Conservation (phyloP, 53 echinoderm and acorn worm species). For the Antedon mediterranea region DNA sequence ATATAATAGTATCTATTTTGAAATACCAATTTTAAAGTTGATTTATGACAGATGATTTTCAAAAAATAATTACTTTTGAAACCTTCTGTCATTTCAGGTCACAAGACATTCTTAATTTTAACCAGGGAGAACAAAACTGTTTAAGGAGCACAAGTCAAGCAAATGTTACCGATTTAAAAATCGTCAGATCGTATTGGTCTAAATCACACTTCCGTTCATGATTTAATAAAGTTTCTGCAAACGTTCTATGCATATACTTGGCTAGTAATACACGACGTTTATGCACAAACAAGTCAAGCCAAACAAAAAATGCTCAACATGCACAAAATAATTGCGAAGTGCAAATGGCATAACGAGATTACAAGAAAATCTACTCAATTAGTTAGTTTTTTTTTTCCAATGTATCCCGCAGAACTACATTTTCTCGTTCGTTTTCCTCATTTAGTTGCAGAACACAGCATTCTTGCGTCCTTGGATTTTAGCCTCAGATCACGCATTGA, state of each 20-base stretch:
- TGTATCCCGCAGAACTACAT: neutral
- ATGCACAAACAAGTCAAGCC: neutral
- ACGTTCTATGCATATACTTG: neutral
- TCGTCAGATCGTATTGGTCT: too few relatives aligned
- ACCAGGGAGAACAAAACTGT: too few relatives aligned
- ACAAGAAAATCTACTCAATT: neutral
- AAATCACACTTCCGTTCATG: too few relatives aligned
- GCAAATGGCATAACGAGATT: neutral
- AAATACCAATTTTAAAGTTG: too few relatives aligned
- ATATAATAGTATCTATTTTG: too few relatives aligned
- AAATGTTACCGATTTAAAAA: too few relatives aligned
- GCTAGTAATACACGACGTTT: neutral
- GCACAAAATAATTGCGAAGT: neutral
- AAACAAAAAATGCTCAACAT: neutral
- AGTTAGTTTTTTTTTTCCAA: neutral
- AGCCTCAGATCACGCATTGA: neutral
- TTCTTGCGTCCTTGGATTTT: neutral
- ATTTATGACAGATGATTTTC: too few relatives aligned
- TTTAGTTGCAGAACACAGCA: neutral
- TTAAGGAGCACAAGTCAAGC: too few relatives aligned
- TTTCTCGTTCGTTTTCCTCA: neutral
- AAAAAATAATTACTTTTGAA: too few relatives aligned
- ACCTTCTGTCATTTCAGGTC: too few relatives aligned
- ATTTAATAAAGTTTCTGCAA: too few relatives aligned
- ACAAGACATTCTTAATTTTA: too few relatives aligned